Percentiles rank a stretch among this genome's conserved stretches.
Evolutionary conservation across 2,113 vertebrate genomes (phyloP).

Genomic region (Lathamus discolor): DNA sequence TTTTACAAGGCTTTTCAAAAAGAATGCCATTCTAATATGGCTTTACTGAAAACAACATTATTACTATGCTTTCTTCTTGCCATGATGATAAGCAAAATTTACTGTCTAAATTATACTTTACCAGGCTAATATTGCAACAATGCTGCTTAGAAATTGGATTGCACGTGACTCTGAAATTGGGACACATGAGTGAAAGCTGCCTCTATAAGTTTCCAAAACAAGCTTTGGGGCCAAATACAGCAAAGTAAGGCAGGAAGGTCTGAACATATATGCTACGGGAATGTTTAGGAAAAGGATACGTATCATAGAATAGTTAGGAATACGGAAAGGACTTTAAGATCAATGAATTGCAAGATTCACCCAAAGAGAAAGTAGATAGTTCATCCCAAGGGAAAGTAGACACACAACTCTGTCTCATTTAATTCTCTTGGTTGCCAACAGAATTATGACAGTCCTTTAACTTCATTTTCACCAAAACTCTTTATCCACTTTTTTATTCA

Average conservation of each 20-base stretch:
- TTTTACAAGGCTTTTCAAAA: background rate
- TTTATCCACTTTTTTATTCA: background rate
- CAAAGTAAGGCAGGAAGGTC: constrained; percentile 16
- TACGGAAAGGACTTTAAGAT: background rate
- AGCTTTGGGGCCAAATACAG: background rate
- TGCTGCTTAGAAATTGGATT: background rate
- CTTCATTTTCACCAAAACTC: background rate
- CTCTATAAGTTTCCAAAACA: constrained; percentile 25
- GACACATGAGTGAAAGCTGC: background rate
- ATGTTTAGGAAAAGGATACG: constrained; percentile 14
- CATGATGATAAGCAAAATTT: background rate
- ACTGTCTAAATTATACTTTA: background rate
- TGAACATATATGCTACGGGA: constrained; percentile 4
- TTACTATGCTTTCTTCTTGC: background rate
- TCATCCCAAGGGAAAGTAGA: background rate
- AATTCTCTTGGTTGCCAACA: constrained; percentile 11
- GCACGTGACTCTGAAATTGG: background rate
- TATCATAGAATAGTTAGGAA: background rate
- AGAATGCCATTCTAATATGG: background rate
- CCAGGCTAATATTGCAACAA: background rate
- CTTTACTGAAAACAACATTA: background rate
- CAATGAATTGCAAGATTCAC: constrained; percentile 11
- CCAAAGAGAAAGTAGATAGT: background rate
- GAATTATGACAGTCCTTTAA: background rate
- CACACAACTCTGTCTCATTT: background rate